phyloP scores from a whole-genome alignment of 2,113 vertebrate species.

The Sisor rabdophorus region DNA sequence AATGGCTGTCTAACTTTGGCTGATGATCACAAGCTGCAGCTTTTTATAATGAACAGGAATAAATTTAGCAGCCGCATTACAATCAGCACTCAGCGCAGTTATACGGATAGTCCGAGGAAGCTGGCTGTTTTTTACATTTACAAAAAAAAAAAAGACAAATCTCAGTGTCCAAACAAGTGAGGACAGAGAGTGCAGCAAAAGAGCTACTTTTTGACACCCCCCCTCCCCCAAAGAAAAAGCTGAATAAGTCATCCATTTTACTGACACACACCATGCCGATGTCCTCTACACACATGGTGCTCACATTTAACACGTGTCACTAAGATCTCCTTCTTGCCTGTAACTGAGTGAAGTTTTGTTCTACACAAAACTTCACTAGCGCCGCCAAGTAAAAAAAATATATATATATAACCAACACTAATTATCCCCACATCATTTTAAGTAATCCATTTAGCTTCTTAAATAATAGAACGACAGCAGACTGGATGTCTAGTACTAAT shows the following conservation, averaged over 20 bases:
- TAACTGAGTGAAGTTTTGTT: not conserved
- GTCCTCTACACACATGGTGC: slow-evolving; percentile 31
- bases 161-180: not conserved
- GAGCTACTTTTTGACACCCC: not conserved
- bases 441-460: not conserved
- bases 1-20: slow-evolving; percentile 11
- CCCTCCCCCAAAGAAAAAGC: not conserved
- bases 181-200: not conserved
- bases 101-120: not conserved
- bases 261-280: slow-evolving; percentile 24
- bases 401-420: not conserved
- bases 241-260: slow-evolving; percentile 34
- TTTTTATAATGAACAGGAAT: slow-evolving; percentile 8
- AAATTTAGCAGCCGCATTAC: slow-evolving; percentile 21
- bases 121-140: not conserved
- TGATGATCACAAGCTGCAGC: slow-evolving; percentile 13
- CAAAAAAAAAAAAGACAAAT: not conserved
- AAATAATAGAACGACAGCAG: not conserved
- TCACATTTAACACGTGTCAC: slow-evolving; percentile 36
- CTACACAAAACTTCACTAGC: not conserved
- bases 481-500: not conserved
- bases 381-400: too few relatives aligned
- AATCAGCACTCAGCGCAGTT: not conserved
- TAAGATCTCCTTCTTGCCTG: not conserved
- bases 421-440: not conserved